Evolutionary conservation across 2,113 vertebrate species (phyloP), one percentile per base, ranked within the genome.

Genomic region (Hylia prasina): DNA sequence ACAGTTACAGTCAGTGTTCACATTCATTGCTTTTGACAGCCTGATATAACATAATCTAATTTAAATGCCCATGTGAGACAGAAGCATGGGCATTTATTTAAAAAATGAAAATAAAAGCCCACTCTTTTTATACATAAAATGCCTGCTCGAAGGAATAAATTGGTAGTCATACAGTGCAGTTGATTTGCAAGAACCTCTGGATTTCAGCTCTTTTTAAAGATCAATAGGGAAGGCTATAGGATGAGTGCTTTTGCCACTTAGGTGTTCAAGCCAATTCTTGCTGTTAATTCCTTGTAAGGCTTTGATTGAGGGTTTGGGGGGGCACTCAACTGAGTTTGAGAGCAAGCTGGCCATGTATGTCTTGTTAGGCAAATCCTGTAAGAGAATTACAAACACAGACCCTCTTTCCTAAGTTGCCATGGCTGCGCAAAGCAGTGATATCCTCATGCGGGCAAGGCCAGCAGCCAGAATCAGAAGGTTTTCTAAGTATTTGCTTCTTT

Each of bases 21-120:
- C 75, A 64, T 92, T 87, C 87, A 93, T 92, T 94, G 60, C 53
- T 95, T 94, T 88, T 93, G 93, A 94, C 94, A 91, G 84, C 39
- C 77, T 93, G 45, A 70, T 73, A 42, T 11, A 65, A 80, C 19
- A 31, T 95, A 82, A 93, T 96, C 95, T 60, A 57, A 82, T 95
- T 97, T 90, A 61, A 95, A 95, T 8, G 9, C 60, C 18, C 30
- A 92, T 13, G 66, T 90, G 81, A 90, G 37, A 82, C 44, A 85
- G 53, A 94, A 93, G 89, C 51, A 81, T 47, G 89, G 45, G 17
- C 15, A 58, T 54, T 89, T 53, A 35, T 63, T 44, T 35, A 57
- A 82, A 90, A 90, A 81, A 40, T 8, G 18, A 68, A 77, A 94
- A 60, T 19, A 82, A 85, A 93, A 77, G 5, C 50, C 25, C 30